These are phyloP conservation scores for Eupsilia transversa DNA, from an alignment of 2,888 invertebrate genomes.

Conservation along the genomic window DNA sequence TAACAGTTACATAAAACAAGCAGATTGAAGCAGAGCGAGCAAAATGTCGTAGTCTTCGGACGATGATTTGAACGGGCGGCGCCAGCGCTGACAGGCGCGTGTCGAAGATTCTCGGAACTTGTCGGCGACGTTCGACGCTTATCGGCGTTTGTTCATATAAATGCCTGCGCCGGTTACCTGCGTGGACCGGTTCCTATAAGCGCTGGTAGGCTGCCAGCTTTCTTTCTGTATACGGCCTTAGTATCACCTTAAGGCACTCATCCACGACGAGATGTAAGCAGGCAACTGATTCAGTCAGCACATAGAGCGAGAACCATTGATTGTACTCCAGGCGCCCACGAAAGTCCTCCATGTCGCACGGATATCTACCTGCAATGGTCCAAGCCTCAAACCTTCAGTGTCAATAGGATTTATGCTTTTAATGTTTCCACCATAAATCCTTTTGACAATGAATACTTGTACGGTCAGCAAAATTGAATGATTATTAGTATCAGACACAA, in stretches of 20 bases:
- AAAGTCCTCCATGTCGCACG: constrained; percentile 90
- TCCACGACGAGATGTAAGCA: constrained; percentile 91
- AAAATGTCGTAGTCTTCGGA: no score
- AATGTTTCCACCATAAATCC: neutral
- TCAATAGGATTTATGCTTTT: neutral
- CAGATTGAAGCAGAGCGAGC: no score
- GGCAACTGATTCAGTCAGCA: constrained; percentile 90
- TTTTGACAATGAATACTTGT: neutral
- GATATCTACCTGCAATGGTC: constrained; percentile 79
- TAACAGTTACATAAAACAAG: no score
- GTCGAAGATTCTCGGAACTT: no score
- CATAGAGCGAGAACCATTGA: constrained; percentile 91
- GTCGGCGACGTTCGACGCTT: no score
- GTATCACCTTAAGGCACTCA: constrained; percentile 91
- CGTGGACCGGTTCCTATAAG: no score
- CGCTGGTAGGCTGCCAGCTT: no score
- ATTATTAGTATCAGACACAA: neutral
- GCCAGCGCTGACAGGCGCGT: no score
- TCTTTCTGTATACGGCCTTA: no score
- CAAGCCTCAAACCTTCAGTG: neutral
- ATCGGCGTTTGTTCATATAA: no score
- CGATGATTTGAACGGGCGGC: no score
- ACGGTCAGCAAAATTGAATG: neutral
- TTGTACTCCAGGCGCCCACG: constrained; percentile 84
- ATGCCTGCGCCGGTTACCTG: no score